Evolutionary conservation across 2,888 invertebrate genomes (phyloP).

Genomic region (Tolmerus cingulatus): DNA sequence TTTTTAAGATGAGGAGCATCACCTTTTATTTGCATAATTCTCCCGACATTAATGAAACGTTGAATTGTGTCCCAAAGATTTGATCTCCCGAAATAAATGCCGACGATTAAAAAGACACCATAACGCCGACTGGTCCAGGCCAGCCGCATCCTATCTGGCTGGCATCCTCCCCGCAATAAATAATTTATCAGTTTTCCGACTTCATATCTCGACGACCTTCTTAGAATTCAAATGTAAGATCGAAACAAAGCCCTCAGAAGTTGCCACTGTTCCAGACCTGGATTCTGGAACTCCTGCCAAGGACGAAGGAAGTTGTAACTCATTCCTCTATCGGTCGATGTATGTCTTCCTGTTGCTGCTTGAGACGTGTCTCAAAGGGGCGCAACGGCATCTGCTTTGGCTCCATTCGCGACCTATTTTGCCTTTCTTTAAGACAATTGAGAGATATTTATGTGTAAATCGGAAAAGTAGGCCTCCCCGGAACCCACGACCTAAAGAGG

Average conservation of each 20-base stretch:
- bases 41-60: not conserved
- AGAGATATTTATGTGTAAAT: conserved; percentile 17
- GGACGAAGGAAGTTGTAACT: not conserved
- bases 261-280: not conserved
- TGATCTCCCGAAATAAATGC: not conserved
- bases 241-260: not conserved
- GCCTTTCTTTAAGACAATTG: conserved; percentile 10
- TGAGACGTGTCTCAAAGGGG: not conserved
- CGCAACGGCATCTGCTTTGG: not conserved
- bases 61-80: not conserved
- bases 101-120: not conserved
- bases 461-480: not conserved
- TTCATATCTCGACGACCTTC: not conserved
- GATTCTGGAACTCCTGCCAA: not conserved
- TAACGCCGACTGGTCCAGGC: not conserved
- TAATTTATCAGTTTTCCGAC: not conserved
- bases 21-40: not conserved
- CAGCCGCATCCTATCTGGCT: not conserved
- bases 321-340: not conserved
- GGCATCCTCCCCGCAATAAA: not conserved
- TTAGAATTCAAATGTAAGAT: not conserved
- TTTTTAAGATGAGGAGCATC: not conserved
- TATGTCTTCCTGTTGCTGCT: conserved; percentile 4
- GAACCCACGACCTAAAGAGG: not conserved
- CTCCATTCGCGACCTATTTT: conserved; percentile 14